A percentile compares a stretch with the other conserved stretches of the same genome.
These are phyloP conservation scores for Seriola dumerili DNA, from an alignment of 2,113 vertebrate species.

Conservation along the genomic window DNA sequence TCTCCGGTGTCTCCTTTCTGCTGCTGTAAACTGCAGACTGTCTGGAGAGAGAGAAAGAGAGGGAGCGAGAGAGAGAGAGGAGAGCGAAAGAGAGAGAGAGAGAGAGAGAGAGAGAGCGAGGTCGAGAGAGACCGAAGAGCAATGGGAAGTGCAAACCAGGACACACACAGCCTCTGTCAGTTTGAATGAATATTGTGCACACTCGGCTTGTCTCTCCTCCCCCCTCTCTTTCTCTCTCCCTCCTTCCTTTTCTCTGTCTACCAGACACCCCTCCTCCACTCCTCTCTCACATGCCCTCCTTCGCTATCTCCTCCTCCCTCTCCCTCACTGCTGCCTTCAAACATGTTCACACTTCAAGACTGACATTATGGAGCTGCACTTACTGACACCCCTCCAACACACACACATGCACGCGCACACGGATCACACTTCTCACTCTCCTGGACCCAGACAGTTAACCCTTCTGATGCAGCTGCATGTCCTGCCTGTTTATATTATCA, in stretches of 20 bases:
- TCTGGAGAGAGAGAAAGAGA: conserved; percentile 58
- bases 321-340: conserved; percentile 72
- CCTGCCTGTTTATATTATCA: conserved; percentile 19
- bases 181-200: conserved; percentile 86
- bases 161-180: conserved; percentile 81
- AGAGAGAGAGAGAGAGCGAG: conserved; percentile 40
- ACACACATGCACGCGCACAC: conserved; percentile 41
- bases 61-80: conserved; percentile 36
- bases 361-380: conserved; percentile 76
- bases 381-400: conserved; percentile 41
- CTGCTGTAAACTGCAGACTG: conserved; percentile 77
- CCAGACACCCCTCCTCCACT: conserved; percentile 77
- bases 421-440: conserved; percentile 30
- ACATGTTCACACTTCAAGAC: conserved; percentile 79
- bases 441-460: conserved; percentile 75
- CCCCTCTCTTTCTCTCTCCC: conserved; percentile 53
- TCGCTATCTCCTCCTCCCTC: conserved; percentile 61
- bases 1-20: conserved; percentile 70
- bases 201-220: conserved; percentile 74
- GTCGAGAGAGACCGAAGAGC: conserved; percentile 50
- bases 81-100: conserved; percentile 28
- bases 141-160: conserved; percentile 81
- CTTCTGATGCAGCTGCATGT: conserved; percentile 57
- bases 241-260: conserved; percentile 63
- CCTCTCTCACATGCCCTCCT: conserved; percentile 66